These are phyloP conservation scores for Matsumurasca onukii DNA, from an alignment of 1,140 invertebrate genomes.

Conservation along the genomic window DNA sequence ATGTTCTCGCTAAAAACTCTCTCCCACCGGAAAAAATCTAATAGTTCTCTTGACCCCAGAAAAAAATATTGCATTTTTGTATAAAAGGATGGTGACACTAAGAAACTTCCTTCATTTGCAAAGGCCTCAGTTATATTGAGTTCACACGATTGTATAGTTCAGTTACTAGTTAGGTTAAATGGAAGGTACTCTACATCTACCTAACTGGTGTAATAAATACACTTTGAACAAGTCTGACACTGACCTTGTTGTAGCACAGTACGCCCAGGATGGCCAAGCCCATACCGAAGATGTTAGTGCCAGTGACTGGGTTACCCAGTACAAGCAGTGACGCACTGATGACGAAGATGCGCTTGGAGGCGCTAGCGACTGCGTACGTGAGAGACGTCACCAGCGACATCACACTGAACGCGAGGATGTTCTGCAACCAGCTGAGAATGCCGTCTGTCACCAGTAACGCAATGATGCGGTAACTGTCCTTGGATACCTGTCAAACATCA, in stretches of 20 bases:
- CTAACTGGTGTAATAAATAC: constrained; percentile 1
- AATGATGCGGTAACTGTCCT: constrained; percentile 53
- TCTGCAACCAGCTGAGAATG: constrained; percentile 90
- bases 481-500: constrained; percentile 33
- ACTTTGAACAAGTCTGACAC: constrained; percentile 26
- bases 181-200: constrained; percentile 15
- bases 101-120: neutral
- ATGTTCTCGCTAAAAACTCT: no score
- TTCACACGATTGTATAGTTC: neutral
- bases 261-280: constrained; percentile 87
- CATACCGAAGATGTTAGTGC: constrained; percentile 89
- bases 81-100: neutral
- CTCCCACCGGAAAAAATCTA: no score
- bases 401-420: constrained; percentile 92
- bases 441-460: constrained; percentile 80
- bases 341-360: constrained; percentile 93
- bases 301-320: constrained; percentile 89
- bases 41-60: neutral
- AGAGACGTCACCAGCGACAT: constrained; percentile 86
- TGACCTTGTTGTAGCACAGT: constrained; percentile 81
- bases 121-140: neutral
- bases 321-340: constrained; percentile 87
- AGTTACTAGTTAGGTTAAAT: neutral
- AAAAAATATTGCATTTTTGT: neutral
- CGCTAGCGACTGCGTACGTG: constrained; percentile 93